Conservation (phyloP, 2,888 invertebrate species). For the Formica aserva region DNA sequence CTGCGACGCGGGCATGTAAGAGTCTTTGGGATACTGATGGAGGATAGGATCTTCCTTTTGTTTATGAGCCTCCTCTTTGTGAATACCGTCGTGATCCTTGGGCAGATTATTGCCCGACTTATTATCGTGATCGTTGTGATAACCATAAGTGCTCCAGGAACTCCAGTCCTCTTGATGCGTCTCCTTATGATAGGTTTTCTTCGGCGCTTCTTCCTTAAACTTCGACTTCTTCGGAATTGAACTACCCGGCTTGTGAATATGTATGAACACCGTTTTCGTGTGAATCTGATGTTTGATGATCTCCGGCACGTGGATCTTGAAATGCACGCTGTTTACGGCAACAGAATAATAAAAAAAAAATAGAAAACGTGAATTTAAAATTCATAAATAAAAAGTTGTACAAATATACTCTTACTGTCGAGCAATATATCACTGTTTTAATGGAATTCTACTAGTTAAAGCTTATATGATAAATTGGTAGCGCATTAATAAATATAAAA, state of each 20-base stretch:
- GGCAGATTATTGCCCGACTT: conserved; percentile 47
- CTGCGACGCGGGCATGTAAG: conserved; percentile 67
- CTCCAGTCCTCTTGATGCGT: conserved; percentile 84
- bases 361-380: neutral
- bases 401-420: neutral
- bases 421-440: neutral
- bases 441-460: neutral
- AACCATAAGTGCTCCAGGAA: conserved; percentile 82
- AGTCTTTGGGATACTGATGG: conserved; percentile 46
- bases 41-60: neutral
- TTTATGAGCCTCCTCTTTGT: neutral
- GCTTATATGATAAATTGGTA: neutral
- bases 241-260: conserved; percentile 84
- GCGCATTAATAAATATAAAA: neutral
- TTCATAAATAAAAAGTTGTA: neutral
- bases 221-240: conserved; percentile 65
- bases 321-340: conserved; percentile 86
- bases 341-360: conserved; percentile 40
- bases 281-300: conserved; percentile 88
- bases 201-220: conserved; percentile 29
- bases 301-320: conserved; percentile 88
- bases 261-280: conserved; percentile 88
- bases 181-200: conserved; percentile 83
- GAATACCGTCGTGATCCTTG: conserved; percentile 50
- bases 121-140: conserved; percentile 61